Percentiles rank a stretch among this genome's conserved stretches.
Conservation (phyloP, 2,888 invertebrate species). For the Ceratothoa steindachneri region DNA sequence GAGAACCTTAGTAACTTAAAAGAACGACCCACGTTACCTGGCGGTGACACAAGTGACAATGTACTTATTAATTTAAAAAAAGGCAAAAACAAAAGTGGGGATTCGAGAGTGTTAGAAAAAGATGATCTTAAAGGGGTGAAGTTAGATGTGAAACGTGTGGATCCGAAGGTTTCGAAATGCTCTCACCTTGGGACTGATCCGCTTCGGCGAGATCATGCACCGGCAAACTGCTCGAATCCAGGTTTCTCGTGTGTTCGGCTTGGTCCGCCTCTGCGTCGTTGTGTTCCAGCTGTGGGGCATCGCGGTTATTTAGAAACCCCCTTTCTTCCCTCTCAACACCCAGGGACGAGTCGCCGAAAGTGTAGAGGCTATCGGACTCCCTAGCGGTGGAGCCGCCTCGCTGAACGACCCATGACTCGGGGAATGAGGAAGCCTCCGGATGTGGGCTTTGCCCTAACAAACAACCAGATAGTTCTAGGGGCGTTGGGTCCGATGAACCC, state of each 20-base stretch:
- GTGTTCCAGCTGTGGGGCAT: background rate
- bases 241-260: background rate
- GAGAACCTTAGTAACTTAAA: too few species aligned
- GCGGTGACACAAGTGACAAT: too few species aligned
- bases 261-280: background rate
- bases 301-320: background rate
- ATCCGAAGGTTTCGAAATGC: too few species aligned
- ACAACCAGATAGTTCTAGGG: background rate
- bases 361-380: background rate
- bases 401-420: background rate
- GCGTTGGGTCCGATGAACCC: background rate
- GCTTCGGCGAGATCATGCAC: constrained; percentile 40
- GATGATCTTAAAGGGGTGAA: too few species aligned
- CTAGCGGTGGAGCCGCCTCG: background rate
- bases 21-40: too few species aligned
- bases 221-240: background rate
- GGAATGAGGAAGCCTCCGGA: constrained; percentile 1
- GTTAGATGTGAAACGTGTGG: too few species aligned
- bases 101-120: too few species aligned
- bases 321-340: background rate
- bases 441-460: background rate
- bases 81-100: too few species aligned
- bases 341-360: background rate
- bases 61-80: too few species aligned
- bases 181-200: constrained; percentile 32